These are phyloP conservation scores for Rhinichthys osculus DNA, from an alignment of 2,797 vertebrate species.

Conservation along the genomic window DNA sequence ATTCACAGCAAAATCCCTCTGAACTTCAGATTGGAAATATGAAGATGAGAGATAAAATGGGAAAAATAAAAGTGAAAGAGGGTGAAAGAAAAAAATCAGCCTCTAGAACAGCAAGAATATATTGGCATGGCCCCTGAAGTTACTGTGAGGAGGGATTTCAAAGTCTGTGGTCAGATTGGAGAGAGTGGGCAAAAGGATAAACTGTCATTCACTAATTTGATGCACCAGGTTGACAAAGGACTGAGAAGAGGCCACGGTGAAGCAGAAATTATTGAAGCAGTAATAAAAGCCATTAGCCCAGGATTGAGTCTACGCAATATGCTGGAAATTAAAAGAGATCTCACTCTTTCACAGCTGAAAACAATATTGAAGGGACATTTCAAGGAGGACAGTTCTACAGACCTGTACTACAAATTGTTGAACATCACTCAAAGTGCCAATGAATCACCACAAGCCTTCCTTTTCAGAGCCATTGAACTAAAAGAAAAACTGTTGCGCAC, in stretches of 20 bases:
- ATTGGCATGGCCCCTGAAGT: not conserved
- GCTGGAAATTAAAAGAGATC: not conserved
- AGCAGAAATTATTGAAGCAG: conserved; percentile 7
- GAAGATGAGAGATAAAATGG: not conserved
- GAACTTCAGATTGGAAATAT: too few relatives aligned
- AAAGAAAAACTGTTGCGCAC: not conserved
- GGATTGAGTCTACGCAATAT: not conserved
- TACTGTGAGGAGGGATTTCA: not conserved
- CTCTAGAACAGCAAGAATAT: not conserved
- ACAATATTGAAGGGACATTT: not conserved
- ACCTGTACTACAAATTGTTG: not conserved
- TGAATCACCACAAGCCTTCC: not conserved
- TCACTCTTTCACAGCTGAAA: not conserved
- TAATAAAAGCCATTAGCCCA: not conserved
- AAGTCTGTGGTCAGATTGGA: too few relatives aligned
- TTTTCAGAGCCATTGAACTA: not conserved
- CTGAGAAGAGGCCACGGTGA: not conserved
- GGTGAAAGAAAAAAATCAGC: not conserved
- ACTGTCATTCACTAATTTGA: too few relatives aligned
- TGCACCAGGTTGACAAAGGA: not conserved
- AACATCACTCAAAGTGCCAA: conserved; percentile 1
- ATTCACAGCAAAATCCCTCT: too few relatives aligned
- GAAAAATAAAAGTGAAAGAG: not conserved
- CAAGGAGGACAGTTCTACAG: conserved; percentile 11
- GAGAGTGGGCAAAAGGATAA: too few relatives aligned